A percentile compares a stretch with the other conserved stretches of the same genome.
These are phyloP conservation scores for Recurvirostra avosetta DNA, from an alignment of 2,113 vertebrate species.

Conservation along the genomic window DNA sequence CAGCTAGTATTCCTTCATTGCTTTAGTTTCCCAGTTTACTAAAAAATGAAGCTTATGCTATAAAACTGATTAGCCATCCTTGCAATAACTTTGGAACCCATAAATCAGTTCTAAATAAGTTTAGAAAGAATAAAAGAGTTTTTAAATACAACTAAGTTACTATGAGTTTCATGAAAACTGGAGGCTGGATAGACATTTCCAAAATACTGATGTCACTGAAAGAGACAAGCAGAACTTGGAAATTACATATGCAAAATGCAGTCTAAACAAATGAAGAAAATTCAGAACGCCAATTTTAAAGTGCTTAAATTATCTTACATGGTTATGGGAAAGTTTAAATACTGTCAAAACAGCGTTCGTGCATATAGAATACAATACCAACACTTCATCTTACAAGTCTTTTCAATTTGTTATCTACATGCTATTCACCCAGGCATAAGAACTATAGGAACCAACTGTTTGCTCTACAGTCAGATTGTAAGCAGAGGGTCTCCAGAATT, in stretches of 20 bases:
- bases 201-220: neutral
- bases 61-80: neutral
- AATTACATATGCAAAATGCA: neutral
- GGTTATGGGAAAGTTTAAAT: neutral
- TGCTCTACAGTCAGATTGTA: neutral
- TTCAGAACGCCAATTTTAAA: neutral
- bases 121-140: neutral
- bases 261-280: neutral
- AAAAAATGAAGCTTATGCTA: neutral
- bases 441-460: neutral
- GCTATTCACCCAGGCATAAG: neutral
- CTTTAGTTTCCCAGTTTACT: neutral
- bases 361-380: neutral
- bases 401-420: neutral
- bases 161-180: neutral
- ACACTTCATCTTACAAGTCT: neutral
- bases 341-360: neutral
- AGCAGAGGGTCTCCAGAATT: neutral
- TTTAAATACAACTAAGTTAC: neutral
- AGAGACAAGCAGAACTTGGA: neutral
- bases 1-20: neutral
- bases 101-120: neutral
- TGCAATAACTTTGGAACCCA: neutral
- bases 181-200: neutral
- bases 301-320: neutral